Evolutionary conservation across 2,113 vertebrate species (phyloP).

Genomic region (Hemicordylus capensis): DNA sequence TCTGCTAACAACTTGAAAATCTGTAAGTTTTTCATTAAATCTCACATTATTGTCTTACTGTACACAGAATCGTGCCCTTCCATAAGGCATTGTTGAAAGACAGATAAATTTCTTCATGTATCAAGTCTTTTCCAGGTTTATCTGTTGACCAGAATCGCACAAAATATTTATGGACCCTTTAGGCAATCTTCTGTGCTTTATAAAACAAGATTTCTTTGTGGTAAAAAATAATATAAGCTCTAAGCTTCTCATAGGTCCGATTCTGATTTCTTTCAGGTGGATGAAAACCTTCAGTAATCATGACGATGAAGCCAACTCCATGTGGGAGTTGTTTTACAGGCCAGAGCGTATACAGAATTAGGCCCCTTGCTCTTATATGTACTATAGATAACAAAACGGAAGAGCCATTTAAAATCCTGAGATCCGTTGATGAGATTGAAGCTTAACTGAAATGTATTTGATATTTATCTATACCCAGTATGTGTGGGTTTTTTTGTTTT

Average conservation of each 20-base stretch:
- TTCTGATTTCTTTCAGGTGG: slow-evolving; percentile 23
- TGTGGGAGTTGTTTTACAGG: neutral
- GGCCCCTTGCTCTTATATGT: neutral
- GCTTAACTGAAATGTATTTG: slow-evolving; percentile 19
- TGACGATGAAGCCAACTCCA: slow-evolving; percentile 32
- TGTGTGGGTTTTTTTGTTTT: no score
- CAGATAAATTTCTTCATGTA: slow-evolving; percentile 70
- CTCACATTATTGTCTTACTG: slow-evolving; percentile 66
- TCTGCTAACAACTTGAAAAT: slow-evolving; percentile 62
- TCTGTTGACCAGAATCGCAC: slow-evolving; percentile 61
- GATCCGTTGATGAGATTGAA: slow-evolving; percentile 1
- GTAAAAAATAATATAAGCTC: slow-evolving; percentile 48
- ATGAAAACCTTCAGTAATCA: slow-evolving; percentile 29
- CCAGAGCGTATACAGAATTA: slow-evolving; percentile 21
- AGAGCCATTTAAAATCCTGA: neutral
- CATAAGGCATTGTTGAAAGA: slow-evolving; percentile 66
- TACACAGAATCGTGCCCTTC: slow-evolving; percentile 65
- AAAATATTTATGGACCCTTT: slow-evolving; percentile 70
- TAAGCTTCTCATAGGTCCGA: slow-evolving; percentile 29
- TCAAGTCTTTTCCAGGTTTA: slow-evolving; percentile 65
- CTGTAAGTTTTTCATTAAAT: slow-evolving; percentile 74
- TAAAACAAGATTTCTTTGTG: slow-evolving; percentile 51
- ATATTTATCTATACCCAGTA: neutral
- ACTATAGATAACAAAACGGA: neutral
- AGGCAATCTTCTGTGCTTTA: slow-evolving; percentile 61